Percentiles rank a stretch among this genome's conserved stretches.
These are phyloP conservation scores for Caenorhabditis doughertyi DNA, from an alignment of 2,888 invertebrate species.

Conservation along the genomic window DNA sequence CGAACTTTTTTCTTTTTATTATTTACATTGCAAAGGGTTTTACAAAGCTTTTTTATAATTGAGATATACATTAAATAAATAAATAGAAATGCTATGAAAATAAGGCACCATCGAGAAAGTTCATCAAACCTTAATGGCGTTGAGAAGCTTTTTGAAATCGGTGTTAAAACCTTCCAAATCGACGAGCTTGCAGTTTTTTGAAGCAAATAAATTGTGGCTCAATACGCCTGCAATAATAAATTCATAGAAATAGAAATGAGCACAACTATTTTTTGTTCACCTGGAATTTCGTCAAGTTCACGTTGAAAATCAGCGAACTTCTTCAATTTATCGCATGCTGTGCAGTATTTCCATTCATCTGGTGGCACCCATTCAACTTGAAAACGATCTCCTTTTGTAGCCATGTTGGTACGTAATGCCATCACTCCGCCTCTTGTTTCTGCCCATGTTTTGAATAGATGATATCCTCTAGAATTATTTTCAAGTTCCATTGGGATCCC, in stretches of 20 bases:
- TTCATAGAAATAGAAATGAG: neutral
- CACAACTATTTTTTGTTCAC: too few species aligned
- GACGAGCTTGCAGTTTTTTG: neutral
- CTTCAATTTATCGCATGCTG: neutral
- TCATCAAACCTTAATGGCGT: neutral
- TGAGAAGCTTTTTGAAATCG: neutral
- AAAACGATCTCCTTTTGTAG: neutral
- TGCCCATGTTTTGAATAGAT: neutral
- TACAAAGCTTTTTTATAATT: too few species aligned
- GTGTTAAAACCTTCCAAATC: neutral
- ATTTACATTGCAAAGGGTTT: neutral
- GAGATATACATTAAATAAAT: too few species aligned
- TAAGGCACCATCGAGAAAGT: neutral
- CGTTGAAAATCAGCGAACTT: neutral
- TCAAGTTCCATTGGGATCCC: constrained; percentile 27
- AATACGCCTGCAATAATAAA: constrained; percentile 4
- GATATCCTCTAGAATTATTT: neutral
- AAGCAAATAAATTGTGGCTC: constrained; percentile 26
- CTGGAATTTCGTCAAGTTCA: neutral
- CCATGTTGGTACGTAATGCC: neutral
- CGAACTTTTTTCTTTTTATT: constrained; percentile 35
- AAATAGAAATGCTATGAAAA: too few species aligned
- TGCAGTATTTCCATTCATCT: neutral
- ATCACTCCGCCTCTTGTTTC: neutral
- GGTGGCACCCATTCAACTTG: constrained; percentile 22